Evolutionary conservation across 2,797 vertebrate species (phyloP), one percentile per base, ranked within the genome.

Genomic region (Pteronotus mesoamericanus): DNA sequence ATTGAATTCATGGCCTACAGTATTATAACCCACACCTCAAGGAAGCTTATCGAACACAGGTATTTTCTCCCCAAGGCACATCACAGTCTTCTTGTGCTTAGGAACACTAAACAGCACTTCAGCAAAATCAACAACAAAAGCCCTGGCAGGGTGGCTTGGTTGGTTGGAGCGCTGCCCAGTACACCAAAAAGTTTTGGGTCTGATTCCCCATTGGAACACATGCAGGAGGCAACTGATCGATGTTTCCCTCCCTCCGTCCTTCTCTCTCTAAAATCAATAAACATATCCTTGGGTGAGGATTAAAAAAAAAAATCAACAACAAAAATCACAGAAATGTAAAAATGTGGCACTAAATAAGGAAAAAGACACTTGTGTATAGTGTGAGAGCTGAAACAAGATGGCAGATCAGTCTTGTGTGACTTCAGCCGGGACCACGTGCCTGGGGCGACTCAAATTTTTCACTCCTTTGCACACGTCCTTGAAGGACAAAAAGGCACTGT

Each of bases 391-490:
- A 59, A 55, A 44, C 9, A n/a, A 7, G 18, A 59, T 19, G 46
- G 4, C 29, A 9, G 46, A 9, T 4, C 15, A 3, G 0, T 34
- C 64, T 57, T 15, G 8, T 26, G 78, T 44, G 53, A 34, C 46
- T 44, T 82, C 11, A 7, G 51, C 44, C n/a, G 66, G 51, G 21
- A 10, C 5, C n/a, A 19, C 0, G 0, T 26, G 44, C 7, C 3
- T 2, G 1, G 3, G 42, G 29, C 0, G 9, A 51, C 12, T 21
- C n/a, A 39, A 12, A 11, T 2, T 19, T 39, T 39, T 46, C 44
- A 16, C 53, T 74, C n/a, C n/a, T 77, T 78, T 66, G 34, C 24
- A 11, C 2, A 0, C 5, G 15, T 32, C 9, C 32, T 8, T 26
- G 71, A 74, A 34, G 34, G 61, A n/a, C 44, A n/a, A 34, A 88